Percentiles rank a stretch among this genome's conserved stretches.
Conservation (phyloP, 2,797 vertebrate species). For the Adrianichthys oophorus region DNA sequence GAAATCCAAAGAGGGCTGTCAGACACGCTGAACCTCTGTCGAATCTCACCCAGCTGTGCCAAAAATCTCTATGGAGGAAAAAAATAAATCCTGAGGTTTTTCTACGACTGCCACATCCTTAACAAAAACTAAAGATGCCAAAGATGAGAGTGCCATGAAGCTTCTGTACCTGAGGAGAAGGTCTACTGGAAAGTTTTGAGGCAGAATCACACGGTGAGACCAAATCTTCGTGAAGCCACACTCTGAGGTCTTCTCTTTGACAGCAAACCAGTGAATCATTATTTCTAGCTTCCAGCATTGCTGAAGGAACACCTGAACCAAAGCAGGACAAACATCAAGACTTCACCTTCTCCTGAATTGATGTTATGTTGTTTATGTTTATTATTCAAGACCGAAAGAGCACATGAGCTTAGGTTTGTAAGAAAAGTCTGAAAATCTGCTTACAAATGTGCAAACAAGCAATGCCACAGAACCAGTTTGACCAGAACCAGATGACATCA, state of each 20-base stretch:
- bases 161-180: constrained; percentile 34
- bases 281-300: constrained; percentile 34
- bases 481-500: too few species aligned
- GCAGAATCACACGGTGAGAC: not conserved
- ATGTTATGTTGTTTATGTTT: too few species aligned
- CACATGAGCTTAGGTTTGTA: not conserved
- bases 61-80: constrained; percentile 38
- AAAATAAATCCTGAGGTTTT: not conserved
- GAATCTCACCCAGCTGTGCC: constrained; percentile 49
- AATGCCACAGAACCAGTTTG: too few species aligned
- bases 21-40: constrained; percentile 24
- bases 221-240: constrained; percentile 50
- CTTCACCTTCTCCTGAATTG: not conserved
- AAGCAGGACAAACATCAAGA: not conserved
- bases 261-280: constrained; percentile 3
- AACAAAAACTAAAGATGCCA: not conserved
- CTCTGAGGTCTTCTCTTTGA: constrained; percentile 58
- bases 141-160: not conserved
- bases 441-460: too few species aligned
- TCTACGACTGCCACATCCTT: not conserved
- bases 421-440: not conserved
- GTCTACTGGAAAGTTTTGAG: not conserved
- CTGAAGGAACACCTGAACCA: constrained; percentile 54
- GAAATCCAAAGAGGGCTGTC: constrained; percentile 54
- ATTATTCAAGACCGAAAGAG: not conserved